Evolutionary conservation across 2,113 vertebrate species (phyloP).

Genomic region (Oryzias celebensis): DNA sequence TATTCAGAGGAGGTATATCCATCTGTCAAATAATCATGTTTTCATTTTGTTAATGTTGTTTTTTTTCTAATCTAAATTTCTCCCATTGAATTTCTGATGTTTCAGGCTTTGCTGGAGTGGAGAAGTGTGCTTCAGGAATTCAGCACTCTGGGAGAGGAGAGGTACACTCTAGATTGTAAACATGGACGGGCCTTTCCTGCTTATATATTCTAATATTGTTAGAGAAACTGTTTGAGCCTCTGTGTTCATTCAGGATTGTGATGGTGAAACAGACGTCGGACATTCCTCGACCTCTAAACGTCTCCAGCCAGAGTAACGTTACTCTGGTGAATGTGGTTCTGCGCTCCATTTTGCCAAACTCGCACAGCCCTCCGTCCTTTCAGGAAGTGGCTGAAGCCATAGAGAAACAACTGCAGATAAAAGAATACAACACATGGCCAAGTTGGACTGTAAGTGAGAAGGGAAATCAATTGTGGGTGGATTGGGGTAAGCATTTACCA

Average conservation of each 20-base stretch:
- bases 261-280: constrained; percentile 64
- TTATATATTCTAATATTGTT: not conserved
- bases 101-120: constrained; percentile 71
- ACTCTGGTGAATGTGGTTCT: constrained; percentile 69
- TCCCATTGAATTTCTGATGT: not conserved
- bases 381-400: constrained; percentile 62
- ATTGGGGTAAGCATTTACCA: no score
- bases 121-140: constrained; percentile 59
- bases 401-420: constrained; percentile 51
- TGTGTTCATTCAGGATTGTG: constrained; percentile 62
- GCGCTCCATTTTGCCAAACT: constrained; percentile 62
- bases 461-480: no score
- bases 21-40: not conserved
- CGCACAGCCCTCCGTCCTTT: constrained; percentile 40
- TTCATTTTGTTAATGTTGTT: not conserved
- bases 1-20: constrained; percentile 67
- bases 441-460: constrained; percentile 70
- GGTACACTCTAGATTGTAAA: constrained; percentile 36
- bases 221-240: not conserved
- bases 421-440: constrained; percentile 53
- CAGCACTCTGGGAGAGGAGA: constrained; percentile 53
- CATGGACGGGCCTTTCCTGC: not conserved
- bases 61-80: not conserved
- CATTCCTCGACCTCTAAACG: constrained; percentile 11
- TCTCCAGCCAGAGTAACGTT: constrained; percentile 32